Percentiles rank a stretch among this genome's conserved stretches.
phyloP scores from a whole-genome alignment of 1,140 invertebrate genomes.

The Amyelois transitella region DNA sequence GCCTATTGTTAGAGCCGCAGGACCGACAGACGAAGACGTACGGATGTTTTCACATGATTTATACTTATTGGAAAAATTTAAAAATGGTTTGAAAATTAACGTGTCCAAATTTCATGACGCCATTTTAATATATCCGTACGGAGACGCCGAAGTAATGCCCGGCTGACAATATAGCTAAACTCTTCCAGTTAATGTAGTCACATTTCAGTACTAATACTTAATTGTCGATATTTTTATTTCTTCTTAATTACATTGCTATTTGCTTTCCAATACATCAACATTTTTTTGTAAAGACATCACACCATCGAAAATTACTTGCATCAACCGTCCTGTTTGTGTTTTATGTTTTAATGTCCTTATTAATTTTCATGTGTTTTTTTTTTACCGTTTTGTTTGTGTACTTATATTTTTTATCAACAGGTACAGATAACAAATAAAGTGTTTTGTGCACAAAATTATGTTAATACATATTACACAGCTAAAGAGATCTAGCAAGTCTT shows the following conservation, averaged over 20 bases:
- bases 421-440: background rate
- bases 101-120: too few relatives aligned
- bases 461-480: background rate
- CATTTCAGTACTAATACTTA: slow-evolving; percentile 9
- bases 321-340: slow-evolving; percentile 23
- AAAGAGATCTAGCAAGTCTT: background rate
- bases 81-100: too few relatives aligned
- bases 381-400: background rate
- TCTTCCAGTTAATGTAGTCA: slow-evolving; percentile 2
- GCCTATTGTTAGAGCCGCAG: background rate
- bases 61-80: background rate
- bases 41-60: background rate
- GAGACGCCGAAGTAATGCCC: slow-evolving; percentile 10
- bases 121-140: too few relatives aligned
- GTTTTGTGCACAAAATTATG: background rate
- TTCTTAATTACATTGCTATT: slow-evolving; percentile 12
- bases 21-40: background rate
- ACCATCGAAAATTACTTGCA: slow-evolving; percentile 70
- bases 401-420: background rate
- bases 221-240: slow-evolving; percentile 1
- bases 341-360: slow-evolving; percentile 24
- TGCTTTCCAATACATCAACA: slow-evolving; percentile 21
- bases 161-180: slow-evolving; percentile 25
- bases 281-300: slow-evolving; percentile 56
- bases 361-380: slow-evolving; percentile 6